phyloP scores from a whole-genome alignment of 2,888 invertebrate species.

The Habroteleia sp. region DNA sequence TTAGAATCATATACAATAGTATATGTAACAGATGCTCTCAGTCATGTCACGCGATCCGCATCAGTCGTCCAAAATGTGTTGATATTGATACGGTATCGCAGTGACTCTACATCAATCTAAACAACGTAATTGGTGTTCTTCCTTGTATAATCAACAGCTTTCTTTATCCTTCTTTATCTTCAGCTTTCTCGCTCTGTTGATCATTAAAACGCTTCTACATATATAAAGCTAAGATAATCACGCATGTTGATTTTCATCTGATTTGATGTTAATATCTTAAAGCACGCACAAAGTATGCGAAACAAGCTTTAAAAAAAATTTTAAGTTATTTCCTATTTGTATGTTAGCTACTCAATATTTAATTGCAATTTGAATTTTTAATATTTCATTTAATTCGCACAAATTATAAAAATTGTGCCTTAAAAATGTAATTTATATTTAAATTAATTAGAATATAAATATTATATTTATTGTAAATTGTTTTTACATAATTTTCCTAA shows the following conservation, averaged over 20 bases:
- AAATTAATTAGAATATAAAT: too few relatives aligned
- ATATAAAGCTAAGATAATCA: constrained; percentile 74
- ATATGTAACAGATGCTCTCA: constrained; percentile 80
- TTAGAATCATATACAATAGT: constrained; percentile 80
- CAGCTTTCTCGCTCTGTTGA: constrained; percentile 71
- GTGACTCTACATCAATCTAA: constrained; percentile 75
- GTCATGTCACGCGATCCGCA: constrained; percentile 74
- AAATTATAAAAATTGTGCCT: too few relatives aligned
- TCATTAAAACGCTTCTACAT: constrained; percentile 76
- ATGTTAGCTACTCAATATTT: too few relatives aligned
- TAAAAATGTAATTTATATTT: too few relatives aligned
- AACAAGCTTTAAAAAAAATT: too few relatives aligned
- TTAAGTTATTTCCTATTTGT: too few relatives aligned
- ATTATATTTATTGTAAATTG: too few relatives aligned
- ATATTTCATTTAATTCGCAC: too few relatives aligned
- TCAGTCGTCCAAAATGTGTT: constrained; percentile 59
- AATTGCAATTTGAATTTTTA: too few relatives aligned
- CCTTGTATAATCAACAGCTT: constrained; percentile 79
- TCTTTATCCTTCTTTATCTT: constrained; percentile 27
- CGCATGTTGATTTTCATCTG: constrained; percentile 25
- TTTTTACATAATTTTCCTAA: too few relatives aligned
- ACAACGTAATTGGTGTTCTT: constrained; percentile 81
- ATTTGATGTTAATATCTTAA: constrained; percentile 21
- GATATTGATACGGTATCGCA: constrained; percentile 67
- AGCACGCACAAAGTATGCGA: too few relatives aligned